phyloP scores from a whole-genome alignment of 2,888 invertebrate genomes.

The Cyrtodaria siliqua region DNA sequence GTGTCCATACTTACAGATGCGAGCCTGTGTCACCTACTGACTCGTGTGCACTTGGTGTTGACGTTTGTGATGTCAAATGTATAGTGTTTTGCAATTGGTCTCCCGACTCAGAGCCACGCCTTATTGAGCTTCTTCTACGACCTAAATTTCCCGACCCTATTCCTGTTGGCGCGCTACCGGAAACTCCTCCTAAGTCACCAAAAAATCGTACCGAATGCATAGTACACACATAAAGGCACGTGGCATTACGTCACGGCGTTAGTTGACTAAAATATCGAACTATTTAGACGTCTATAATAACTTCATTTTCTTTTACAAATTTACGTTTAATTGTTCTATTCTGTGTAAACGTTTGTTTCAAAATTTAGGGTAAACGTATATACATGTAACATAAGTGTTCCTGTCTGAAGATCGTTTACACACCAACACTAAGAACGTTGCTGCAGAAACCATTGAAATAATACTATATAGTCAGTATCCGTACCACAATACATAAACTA shows the following conservation, averaged over 20 bases:
- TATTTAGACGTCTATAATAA: too few species aligned
- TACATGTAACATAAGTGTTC: too few species aligned
- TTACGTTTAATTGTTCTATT: too few species aligned
- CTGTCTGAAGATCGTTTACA: too few species aligned
- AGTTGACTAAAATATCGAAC: too few species aligned
- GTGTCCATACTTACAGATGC: conserved; percentile 53
- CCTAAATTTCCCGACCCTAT: conserved; percentile 50
- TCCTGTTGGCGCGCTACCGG: conserved; percentile 10
- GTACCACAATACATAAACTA: too few species aligned
- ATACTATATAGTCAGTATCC: too few species aligned
- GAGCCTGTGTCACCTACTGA: conserved; percentile 57
- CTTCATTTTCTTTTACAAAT: too few species aligned
- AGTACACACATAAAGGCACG: conserved; percentile 26
- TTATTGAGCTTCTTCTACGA: conserved; percentile 72
- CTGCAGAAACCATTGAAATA: too few species aligned
- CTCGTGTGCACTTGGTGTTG: conserved; percentile 61
- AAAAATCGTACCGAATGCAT: conserved; percentile 63
- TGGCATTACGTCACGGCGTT: conserved; percentile 33
- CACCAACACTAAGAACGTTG: too few species aligned
- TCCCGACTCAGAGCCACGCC: conserved; percentile 76
- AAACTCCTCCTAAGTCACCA: conserved; percentile 35
- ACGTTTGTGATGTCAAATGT: conserved; percentile 63
- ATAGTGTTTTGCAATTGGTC: conserved; percentile 77
- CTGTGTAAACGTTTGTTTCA: too few species aligned
- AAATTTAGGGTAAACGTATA: too few species aligned